Evolutionary conservation across 2,113 vertebrate species (phyloP).

Genomic region (Aegotheles bennettii): DNA sequence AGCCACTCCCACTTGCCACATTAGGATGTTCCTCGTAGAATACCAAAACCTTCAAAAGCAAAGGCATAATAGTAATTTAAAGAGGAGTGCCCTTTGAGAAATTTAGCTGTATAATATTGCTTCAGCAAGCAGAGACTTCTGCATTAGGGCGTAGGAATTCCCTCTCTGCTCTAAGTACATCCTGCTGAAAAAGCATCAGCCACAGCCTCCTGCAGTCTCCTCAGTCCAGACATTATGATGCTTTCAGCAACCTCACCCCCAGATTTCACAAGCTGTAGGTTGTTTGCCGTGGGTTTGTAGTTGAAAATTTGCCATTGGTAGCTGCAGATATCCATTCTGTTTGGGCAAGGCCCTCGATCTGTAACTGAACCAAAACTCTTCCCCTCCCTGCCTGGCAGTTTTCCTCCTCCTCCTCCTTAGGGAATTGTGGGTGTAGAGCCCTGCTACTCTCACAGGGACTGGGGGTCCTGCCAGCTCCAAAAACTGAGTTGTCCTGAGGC

Average conservation of each 20-base stretch:
- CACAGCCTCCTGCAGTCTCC: neutral
- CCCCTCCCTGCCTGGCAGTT: neutral
- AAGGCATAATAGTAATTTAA: neutral
- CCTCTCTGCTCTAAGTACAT: neutral
- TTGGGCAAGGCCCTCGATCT: neutral
- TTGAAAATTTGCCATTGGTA: neutral
- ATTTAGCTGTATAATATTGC: neutral
- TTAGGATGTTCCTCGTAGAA: neutral
- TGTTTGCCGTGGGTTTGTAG: neutral
- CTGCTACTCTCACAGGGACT: neutral
- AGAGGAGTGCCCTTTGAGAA: neutral
- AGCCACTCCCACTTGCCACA: neutral
- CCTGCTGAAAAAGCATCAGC: neutral
- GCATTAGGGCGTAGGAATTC: neutral
- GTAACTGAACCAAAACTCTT: neutral
- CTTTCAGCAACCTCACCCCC: neutral
- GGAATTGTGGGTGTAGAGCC: neutral
- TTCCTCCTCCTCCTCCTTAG: neutral
- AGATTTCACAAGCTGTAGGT: neutral
- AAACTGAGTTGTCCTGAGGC: neutral
- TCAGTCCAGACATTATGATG: neutral
- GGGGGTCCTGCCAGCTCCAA: neutral
- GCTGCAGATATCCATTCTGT: neutral
- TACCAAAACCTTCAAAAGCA: neutral
- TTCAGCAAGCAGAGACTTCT: neutral